Conservation (phyloP, 2,888 invertebrate species). For the Syritta pipiens region DNA sequence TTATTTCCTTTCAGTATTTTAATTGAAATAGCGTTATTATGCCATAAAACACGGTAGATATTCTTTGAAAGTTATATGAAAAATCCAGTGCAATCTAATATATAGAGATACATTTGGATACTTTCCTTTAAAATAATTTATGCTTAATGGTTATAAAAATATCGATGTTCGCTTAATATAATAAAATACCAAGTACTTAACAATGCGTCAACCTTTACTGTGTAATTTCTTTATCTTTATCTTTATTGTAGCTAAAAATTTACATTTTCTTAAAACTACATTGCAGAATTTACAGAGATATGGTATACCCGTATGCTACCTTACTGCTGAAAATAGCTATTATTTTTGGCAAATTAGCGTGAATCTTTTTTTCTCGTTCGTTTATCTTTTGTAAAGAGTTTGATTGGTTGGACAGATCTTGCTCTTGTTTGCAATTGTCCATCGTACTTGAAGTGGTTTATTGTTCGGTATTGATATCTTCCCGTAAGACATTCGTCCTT, state of each 20-base stretch:
- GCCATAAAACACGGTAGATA: constrained; percentile 14
- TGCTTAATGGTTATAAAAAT: constrained; percentile 8
- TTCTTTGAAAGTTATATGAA: constrained; percentile 14
- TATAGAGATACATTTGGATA: constrained; percentile 19
- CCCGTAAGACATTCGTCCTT: no score
- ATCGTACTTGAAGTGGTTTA: no score
- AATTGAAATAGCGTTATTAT: background rate
- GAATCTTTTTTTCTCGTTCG: no score
- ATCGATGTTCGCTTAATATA: constrained; percentile 12
- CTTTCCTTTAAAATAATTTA: constrained; percentile 1
- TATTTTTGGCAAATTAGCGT: no score
- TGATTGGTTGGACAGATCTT: no score
- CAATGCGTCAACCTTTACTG: background rate
- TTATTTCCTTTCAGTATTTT: background rate
- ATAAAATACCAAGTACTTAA: constrained; percentile 1
- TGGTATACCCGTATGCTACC: no score
- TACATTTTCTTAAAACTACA: background rate
- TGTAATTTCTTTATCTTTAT: background rate
- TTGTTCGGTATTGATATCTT: no score
- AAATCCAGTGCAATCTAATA: constrained; percentile 17
- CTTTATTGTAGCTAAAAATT: background rate
- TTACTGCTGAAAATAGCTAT: no score
- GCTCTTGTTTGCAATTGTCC: no score
- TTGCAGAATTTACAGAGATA: no score
- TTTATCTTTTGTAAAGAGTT: no score